phyloP scores from a whole-genome alignment of 1,140 invertebrate species.

The Drosophila virilis region DNA sequence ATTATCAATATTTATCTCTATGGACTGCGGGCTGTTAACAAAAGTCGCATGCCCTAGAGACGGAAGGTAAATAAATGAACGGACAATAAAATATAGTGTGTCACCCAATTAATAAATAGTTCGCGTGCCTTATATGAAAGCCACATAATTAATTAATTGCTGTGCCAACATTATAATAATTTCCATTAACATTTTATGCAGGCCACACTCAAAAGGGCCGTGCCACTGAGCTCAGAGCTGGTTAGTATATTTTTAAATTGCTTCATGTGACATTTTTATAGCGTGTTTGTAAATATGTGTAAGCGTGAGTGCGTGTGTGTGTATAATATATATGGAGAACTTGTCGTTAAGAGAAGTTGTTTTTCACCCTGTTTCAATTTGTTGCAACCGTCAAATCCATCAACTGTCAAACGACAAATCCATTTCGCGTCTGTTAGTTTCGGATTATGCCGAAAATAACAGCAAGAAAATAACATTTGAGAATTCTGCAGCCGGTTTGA shows the following conservation, averaged over 20 bases:
- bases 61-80: conserved; percentile 13
- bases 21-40: neutral
- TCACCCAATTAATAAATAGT: conserved; percentile 32
- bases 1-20: neutral
- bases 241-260: conserved; percentile 21
- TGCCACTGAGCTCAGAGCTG: neutral
- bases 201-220: neutral
- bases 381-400: conserved; percentile 60
- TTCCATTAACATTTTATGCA: conserved; percentile 28
- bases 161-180: conserved; percentile 50
- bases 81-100: conserved; percentile 26
- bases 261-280: conserved; percentile 40
- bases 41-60: neutral
- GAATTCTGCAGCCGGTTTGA: conserved; percentile 49
- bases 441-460: conserved; percentile 65
- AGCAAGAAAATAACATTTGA: conserved; percentile 31
- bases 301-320: conserved; percentile 4
- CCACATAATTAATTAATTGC: conserved; percentile 66
- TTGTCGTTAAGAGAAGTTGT: conserved; percentile 26
- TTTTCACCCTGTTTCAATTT: conserved; percentile 14
- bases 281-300: conserved; percentile 5
- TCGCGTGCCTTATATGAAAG: conserved; percentile 25
- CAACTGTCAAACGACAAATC: conserved; percentile 73
- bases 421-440: conserved; percentile 72
- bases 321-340: neutral